phyloP scores from a whole-genome alignment of 2,888 invertebrate species.

The Lordiphosa andalusiaca region DNA sequence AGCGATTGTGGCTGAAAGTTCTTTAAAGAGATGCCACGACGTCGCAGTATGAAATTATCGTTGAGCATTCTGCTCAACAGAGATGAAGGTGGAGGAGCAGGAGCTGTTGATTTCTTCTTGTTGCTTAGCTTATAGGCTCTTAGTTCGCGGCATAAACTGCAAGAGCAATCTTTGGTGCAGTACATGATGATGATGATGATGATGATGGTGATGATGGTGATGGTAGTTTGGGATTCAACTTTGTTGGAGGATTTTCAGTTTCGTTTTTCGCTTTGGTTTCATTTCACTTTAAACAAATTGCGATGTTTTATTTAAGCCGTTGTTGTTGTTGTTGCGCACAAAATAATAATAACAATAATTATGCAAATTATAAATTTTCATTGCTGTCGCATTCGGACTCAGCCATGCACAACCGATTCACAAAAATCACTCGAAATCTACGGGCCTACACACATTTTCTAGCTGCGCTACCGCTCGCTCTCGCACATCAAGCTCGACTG shows the following conservation, averaged over 20 bases:
- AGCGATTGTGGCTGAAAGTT: constrained; percentile 77
- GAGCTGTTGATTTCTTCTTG: constrained; percentile 35
- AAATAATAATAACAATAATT: constrained; percentile 61
- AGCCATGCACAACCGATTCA: constrained; percentile 21
- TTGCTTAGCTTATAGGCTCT: constrained; percentile 82
- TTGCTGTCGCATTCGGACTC: constrained; percentile 48
- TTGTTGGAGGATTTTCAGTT: constrained; percentile 13
- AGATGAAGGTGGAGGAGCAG: constrained; percentile 56
- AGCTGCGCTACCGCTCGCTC: constrained; percentile 45
- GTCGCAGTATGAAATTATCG: constrained; percentile 82
- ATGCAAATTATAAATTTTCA: constrained; percentile 73
- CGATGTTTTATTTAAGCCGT: constrained; percentile 2
- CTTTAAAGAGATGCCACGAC: constrained; percentile 76
- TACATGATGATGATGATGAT: constrained; percentile 81
- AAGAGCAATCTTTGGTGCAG: constrained; percentile 87
- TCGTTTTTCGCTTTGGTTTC: constrained; percentile 49
- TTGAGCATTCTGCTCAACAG: constrained; percentile 76
- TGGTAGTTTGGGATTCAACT: constrained; percentile 15
- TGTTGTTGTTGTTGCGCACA: constrained; percentile 32
- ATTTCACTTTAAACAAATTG: constrained; percentile 51
- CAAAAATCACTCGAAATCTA: constrained; percentile 20
- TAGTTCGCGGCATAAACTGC: constrained; percentile 88
- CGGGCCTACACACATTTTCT: constrained; percentile 23
- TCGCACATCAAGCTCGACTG: constrained; percentile 58
- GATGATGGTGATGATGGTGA: no score